phyloP scores from a whole-genome alignment of 2,888 invertebrate genomes.

The Iphiclides podalirius region DNA sequence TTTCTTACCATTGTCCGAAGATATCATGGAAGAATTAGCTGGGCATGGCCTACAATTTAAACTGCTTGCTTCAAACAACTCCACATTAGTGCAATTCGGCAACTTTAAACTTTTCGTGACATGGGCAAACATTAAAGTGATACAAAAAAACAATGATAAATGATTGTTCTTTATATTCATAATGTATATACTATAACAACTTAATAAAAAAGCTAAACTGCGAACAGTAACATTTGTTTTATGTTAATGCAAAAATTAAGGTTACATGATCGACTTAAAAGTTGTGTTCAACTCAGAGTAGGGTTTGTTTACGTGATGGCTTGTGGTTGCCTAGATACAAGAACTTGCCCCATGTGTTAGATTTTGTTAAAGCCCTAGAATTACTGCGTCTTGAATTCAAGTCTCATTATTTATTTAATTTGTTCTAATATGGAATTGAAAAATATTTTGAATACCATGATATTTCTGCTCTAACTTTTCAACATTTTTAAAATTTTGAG shows the following conservation, averaged over 20 bases:
- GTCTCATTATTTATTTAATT: no score
- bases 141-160: neutral
- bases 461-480: no score
- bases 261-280: neutral
- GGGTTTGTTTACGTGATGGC: constrained; percentile 12
- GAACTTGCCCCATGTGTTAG: no score
- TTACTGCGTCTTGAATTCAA: no score
- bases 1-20: constrained; percentile 57
- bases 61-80: constrained; percentile 55
- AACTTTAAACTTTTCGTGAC: constrained; percentile 36
- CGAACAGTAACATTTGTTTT: no score
- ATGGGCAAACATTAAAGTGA: neutral
- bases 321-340: constrained; percentile 15
- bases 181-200: neutral
- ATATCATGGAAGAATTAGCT: constrained; percentile 53
- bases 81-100: constrained; percentile 45
- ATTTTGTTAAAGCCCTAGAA: no score
- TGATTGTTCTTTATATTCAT: neutral
- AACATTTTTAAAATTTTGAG: no score
- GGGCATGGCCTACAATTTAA: constrained; percentile 55
- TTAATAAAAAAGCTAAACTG: no score
- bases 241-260: no score
- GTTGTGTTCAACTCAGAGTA: neutral
- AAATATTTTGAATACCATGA: no score
- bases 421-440: no score